Evolutionary conservation across 2,888 invertebrate species (phyloP), one percentile per base, ranked within the genome.

Genomic region (Folsomia candida): DNA sequence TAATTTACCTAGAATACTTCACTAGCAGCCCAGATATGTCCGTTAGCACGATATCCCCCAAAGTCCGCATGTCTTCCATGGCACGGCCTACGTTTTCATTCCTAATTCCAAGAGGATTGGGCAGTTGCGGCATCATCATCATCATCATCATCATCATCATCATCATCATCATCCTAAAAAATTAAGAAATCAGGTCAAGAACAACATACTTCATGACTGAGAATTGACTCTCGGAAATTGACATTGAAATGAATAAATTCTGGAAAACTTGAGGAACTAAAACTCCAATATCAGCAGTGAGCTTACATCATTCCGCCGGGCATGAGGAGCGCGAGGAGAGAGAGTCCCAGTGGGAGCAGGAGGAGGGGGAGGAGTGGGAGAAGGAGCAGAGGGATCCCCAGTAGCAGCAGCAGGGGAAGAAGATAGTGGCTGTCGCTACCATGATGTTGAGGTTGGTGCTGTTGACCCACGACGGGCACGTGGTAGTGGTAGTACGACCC

Each of bases 401-500:
- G 59, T 1, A 78, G 65, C 1, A 79, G 72, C 2, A 77, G 67
- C 29, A 77, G 63, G 1, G 76, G 73, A 68, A 71, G 71, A 11
- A 77, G 54, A 26, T 72, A 71, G 24, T 75, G 67, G 22, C 71
- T 54, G 0, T 73, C 47, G n/a, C 20, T 54, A 14, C 74, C 72
- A 64, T 72, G 64, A 24, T 69, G 76, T 27, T 73, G 70, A 29
- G 70, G 70, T 29, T 75, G 75, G 37, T 77, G 78, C 47, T 76
- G 74, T 57, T 79, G 79, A 14, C 76, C 76, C 2, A 79, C 79
- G n/a, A 79, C 59, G 0, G 79, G 79, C 2, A 79, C 79, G 63
- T 79, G 79, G 74, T 79, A 79, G 37, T 79, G 79, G 65, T 79
- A 79, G 51, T 79, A 79, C 2, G 79, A 79, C 24, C 79, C 79